Conservation (phyloP, 2,888 invertebrate species). For the Neoitamus cyanurus region DNA sequence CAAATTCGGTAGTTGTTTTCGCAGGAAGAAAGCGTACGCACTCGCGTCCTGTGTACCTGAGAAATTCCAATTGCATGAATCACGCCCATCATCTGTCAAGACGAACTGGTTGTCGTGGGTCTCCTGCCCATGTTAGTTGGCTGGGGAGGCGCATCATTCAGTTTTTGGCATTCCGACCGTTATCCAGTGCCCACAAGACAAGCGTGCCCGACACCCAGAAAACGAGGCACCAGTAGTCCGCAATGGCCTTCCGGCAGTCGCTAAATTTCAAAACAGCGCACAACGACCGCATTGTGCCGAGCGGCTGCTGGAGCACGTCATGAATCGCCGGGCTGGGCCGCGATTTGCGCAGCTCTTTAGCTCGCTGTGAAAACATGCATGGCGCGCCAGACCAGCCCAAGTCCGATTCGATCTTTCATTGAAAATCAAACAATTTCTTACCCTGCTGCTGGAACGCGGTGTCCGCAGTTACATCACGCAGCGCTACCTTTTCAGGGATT, state of each 20-base stretch:
- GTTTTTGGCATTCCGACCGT: constrained; percentile 30
- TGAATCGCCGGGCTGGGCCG: not conserved
- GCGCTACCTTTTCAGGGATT: constrained; percentile 2
- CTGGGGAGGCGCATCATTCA: constrained; percentile 56
- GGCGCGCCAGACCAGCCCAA: not conserved
- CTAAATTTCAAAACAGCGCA: not conserved
- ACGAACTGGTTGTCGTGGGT: constrained; percentile 44
- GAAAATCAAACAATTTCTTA: constrained; percentile 2
- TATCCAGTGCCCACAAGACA: not conserved
- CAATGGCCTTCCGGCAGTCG: not conserved
- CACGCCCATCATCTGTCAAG: constrained; percentile 50
- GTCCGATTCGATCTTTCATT: not conserved
- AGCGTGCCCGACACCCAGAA: not conserved
- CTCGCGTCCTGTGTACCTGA: not conserved
- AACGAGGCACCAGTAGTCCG: not conserved
- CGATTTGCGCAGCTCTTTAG: constrained; percentile 42
- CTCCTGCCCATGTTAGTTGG: constrained; percentile 50
- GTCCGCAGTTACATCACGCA: constrained; percentile 13
- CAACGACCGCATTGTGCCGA: not conserved
- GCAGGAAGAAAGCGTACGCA: not conserved
- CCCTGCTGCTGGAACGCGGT: not conserved
- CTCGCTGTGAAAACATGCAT: not conserved
- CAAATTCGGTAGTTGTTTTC: not conserved
- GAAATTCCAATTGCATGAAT: constrained; percentile 57
- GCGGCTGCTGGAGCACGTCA: not conserved